Evolutionary conservation across 2,113 vertebrate genomes (phyloP).

Genomic region (Nycticorax nycticorax): DNA sequence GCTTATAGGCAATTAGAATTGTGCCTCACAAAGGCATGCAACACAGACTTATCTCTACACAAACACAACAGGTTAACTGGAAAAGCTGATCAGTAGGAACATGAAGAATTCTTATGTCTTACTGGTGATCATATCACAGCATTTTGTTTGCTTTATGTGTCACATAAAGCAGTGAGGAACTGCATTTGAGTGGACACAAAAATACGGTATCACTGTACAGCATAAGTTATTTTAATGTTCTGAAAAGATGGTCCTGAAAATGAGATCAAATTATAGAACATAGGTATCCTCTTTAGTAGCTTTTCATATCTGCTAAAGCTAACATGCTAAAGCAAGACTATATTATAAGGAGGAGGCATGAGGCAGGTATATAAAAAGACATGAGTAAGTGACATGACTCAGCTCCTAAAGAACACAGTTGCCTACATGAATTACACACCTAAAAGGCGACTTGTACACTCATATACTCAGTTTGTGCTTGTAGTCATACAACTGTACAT

Average conservation of each 20-base stretch:
- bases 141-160: neutral
- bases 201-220: neutral
- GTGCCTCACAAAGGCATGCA: neutral
- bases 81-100: neutral
- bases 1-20: neutral
- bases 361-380: slow-evolving; percentile 31
- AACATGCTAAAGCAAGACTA: neutral
- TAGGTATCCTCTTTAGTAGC: neutral
- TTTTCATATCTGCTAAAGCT: neutral
- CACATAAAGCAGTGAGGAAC: neutral
- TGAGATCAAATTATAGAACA: neutral
- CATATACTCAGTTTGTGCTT: neutral
- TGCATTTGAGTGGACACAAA: neutral
- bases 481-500: neutral
- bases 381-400: slow-evolving; percentile 52
- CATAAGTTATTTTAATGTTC: neutral
- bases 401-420: slow-evolving; percentile 11
- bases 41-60: neutral
- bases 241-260: neutral
- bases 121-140: neutral
- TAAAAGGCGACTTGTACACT: neutral
- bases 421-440: slow-evolving; percentile 22
- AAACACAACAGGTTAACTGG: neutral
- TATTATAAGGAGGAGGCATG: neutral
- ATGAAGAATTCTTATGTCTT: neutral